Base-by-base conservation (phyloP, 64 coral and sea anemone genomes). In the Trachythela sp. region DNA sequence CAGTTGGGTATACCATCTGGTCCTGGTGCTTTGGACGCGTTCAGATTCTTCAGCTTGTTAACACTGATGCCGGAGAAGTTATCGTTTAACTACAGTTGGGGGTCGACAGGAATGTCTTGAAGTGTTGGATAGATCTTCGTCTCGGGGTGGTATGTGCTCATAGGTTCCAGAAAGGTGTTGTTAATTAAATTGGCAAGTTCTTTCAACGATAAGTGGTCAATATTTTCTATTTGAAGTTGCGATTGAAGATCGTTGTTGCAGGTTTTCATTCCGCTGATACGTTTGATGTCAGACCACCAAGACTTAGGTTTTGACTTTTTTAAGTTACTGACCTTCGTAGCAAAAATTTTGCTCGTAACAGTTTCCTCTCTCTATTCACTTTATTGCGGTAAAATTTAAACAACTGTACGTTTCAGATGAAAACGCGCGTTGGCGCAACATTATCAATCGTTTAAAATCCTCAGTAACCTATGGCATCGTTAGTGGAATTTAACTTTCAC, bases 51-150 rank as follows among this genome's bases (percentile, higher is more conserved):
- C 64, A 70, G 30, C 64, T 70, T 26, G 24, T 70, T 70, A 70
- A 70, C 8, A 70, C 64, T n/a, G 64, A 70, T 70, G 64, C 30
- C 30, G 64, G 64, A 70, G 64, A 70, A 17, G 64, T 70, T 70
- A 70, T 17, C 64, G 64, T 70, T 70, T 70, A 32, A n/a, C 64
- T 26, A 70, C 64, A 14, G 64, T 17, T 70, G 64, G 64, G 64
- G 24, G 64, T 70, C 64, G 8, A n/a, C 24, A n/a, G 64, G 85
- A 24, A 86, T 34, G 9, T 86, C 85, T 58, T 86, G 85, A 34
- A 50, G n/a, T 34, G 24, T 10, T 86, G 39, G 85, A 86, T 34
- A 86, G n/a, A 1, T 86, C 85, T 86, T 86, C 85, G 0, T 86
- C n/a, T 24, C n/a, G 85, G 10, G 43, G 50, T 10, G 41, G 85